A percentile compares a stretch with the other conserved stretches of the same genome.
These are phyloP conservation scores for Galeruca laticollis DNA, from an alignment of 2,888 invertebrate species.

Conservation along the genomic window DNA sequence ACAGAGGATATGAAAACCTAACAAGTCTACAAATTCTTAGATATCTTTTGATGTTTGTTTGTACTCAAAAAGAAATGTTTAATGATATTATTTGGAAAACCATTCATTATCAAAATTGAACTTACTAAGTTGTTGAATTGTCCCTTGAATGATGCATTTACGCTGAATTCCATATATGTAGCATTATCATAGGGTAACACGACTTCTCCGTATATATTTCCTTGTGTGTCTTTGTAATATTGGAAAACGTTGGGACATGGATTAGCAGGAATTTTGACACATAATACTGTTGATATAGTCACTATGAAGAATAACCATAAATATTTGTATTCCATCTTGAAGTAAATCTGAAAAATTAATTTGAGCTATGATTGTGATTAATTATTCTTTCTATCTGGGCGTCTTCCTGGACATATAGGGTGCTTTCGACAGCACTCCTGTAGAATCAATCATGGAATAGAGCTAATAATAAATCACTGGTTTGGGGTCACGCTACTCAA, in stretches of 20 bases:
- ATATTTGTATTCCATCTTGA: slow-evolving; percentile 25
- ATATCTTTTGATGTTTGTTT: too few species aligned
- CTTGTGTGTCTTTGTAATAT: slow-evolving; percentile 49
- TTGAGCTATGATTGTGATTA: too few species aligned
- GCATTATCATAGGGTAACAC: slow-evolving; percentile 49
- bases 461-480: too few species aligned
- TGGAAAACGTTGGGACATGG: slow-evolving; percentile 56
- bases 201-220: slow-evolving; percentile 48
- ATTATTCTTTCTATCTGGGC: too few species aligned
- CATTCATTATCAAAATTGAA: background rate
- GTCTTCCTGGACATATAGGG: too few species aligned
- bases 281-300: slow-evolving; percentile 26
- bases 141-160: slow-evolving; percentile 51
- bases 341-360: slow-evolving; percentile 4
- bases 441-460: too few species aligned
- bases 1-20: too few species aligned
- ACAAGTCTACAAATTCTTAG: too few species aligned
- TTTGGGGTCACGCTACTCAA: too few species aligned
- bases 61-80: too few species aligned
- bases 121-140: slow-evolving; percentile 48
- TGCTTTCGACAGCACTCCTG: too few species aligned
- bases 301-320: slow-evolving; percentile 38
- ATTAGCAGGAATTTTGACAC: slow-evolving; percentile 51
- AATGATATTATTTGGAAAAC: background rate
- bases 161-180: slow-evolving; percentile 41